Conservation (phyloP, 2,888 invertebrate species). For the Gymnosoma rotundatum region DNA sequence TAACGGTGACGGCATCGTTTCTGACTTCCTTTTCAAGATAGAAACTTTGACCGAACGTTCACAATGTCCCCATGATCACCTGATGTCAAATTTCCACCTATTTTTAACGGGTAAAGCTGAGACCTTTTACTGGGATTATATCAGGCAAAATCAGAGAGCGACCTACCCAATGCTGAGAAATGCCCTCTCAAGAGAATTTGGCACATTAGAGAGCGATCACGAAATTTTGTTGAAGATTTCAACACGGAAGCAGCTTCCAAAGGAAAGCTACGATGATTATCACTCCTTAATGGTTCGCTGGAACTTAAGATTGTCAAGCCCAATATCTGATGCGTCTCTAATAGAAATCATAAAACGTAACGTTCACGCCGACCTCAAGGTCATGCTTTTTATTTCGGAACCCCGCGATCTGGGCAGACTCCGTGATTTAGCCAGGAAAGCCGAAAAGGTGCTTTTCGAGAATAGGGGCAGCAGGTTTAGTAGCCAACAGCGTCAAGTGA, state of each 20-base stretch:
- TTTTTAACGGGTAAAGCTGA: not conserved
- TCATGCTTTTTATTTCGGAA: conserved; percentile 33
- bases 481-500: no score
- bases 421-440: no score
- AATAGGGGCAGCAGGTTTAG: no score
- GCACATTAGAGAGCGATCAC: conserved; percentile 10
- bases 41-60: not conserved
- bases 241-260: not conserved
- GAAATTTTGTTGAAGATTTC: conserved; percentile 22
- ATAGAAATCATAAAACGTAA: conserved; percentile 37
- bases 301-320: not conserved
- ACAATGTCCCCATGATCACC: not conserved
- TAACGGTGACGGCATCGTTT: not conserved
- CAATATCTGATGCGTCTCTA: conserved; percentile 4
- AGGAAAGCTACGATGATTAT: conserved; percentile 38
- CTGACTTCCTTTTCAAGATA: not conserved
- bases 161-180: not conserved
- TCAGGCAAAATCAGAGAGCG: not conserved
- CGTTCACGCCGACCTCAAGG: not conserved
- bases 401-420: not conserved
- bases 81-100: conserved; percentile 9
- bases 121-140: not conserved
- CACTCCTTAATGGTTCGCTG: not conserved
- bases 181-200: not conserved
- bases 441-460: no score